Evolutionary conservation across 1,140 invertebrate genomes (phyloP), one percentile per base, ranked within the genome.

Genomic region (Scaptomyza montana): DNA sequence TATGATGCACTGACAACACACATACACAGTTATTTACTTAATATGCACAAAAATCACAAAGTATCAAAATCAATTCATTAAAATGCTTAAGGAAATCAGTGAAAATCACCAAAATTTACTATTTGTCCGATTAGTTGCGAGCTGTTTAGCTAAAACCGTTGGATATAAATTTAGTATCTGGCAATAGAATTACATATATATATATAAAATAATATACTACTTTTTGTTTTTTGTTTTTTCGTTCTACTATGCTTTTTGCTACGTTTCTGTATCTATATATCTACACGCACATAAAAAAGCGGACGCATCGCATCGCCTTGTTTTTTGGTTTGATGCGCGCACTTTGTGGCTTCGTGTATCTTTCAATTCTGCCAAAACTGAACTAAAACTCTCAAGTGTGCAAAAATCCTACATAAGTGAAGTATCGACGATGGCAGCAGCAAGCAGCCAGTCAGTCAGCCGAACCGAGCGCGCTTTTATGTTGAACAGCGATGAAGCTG

Each of bases 351-450:
- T 60, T 51, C 82, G 82, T 89, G 78, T 87, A 65, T 77, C 82
- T 87, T 79, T 79, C 78, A 87, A 86, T 86, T 87, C 78, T 81
- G 78, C 68, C 78, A 62, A 89, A 87, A 82, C 84, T 80, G 82
- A 87, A 82, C 82, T 87, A 87, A 87, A 86, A 87, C 84, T 89
- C 82, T 87, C 84, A 87, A 87, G 82, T 86, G 81, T 87, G 81
- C 81, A 71, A 87, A 78, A 82, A 82, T 82, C 68, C 78, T 82
- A 89, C 82, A 82, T 89, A 87, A 89, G 82, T 87, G 84, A 80
- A 89, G 76, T 78, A 54, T 63, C 60, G 66, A 25, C 70, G 25
- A 30, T 45, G 56, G 36, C 59, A 25, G 45, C 53, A 30, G 12
- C 16, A 16, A 16, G 0, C 53, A 30, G 12, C 30, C 59, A 49